Conservation (phyloP, 1,140 invertebrate species). For the Drosophila varians region DNA sequence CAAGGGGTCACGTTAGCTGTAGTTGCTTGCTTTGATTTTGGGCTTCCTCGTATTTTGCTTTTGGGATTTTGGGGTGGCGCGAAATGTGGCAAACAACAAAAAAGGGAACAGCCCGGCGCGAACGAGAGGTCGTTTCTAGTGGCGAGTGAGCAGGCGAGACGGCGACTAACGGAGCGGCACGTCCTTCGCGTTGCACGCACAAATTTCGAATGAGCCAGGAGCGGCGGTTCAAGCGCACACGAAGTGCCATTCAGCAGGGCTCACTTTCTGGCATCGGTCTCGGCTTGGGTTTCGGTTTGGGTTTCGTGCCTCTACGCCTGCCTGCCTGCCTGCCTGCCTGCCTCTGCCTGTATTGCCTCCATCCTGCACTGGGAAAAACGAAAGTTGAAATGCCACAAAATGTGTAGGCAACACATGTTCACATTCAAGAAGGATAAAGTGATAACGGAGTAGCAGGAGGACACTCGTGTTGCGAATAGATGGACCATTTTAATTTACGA, state of each 20-base stretch:
- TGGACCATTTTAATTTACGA: too few relatives aligned
- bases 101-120: conserved; percentile 8
- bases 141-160: conserved; percentile 12
- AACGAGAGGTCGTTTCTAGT: conserved; percentile 4
- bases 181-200: conserved; percentile 80
- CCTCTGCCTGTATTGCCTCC: conserved; percentile 2
- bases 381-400: neutral
- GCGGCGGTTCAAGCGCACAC: conserved; percentile 5
- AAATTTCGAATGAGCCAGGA: conserved; percentile 69
- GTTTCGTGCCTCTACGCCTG: neutral
- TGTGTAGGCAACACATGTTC: conserved; percentile 29
- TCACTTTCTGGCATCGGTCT: conserved; percentile 10
- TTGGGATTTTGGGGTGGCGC: conserved; percentile 42
- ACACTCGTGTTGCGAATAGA: neutral
- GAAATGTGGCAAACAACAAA: conserved; percentile 40
- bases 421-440: conserved; percentile 13
- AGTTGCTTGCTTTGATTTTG: conserved; percentile 8
- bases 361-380: conserved; percentile 25
- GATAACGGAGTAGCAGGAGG: conserved; percentile 3
- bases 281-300: conserved; percentile 8
- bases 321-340: too few relatives aligned
- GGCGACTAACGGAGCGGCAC: conserved; percentile 34
- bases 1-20: conserved; percentile 26
- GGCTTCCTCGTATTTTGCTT: neutral
- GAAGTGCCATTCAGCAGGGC: conserved; percentile 21